Conservation (phyloP, 2,888 invertebrate genomes). For the Trachelus tabidus region DNA sequence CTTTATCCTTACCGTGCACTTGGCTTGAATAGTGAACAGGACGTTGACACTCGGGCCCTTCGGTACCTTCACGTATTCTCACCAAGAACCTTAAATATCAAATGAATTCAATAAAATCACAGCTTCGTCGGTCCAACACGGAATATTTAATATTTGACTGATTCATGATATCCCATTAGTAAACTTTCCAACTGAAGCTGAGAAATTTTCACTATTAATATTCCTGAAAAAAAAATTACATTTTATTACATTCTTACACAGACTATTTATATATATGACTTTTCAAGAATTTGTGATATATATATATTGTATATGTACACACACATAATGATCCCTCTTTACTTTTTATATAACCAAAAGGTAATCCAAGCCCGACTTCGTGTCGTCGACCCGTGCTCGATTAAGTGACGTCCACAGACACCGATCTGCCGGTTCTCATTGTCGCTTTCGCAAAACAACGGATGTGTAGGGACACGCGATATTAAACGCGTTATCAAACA, state of each 20-base stretch:
- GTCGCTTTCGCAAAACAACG: slow-evolving; percentile 39
- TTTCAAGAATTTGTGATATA: no score
- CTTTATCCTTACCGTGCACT: slow-evolving; percentile 42
- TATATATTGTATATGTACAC: no score
- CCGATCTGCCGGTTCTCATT: background rate
- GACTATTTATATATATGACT: no score
- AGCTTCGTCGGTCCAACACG: no score
- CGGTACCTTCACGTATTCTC: background rate
- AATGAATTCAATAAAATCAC: background rate
- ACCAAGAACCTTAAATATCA: background rate
- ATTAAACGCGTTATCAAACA: slow-evolving; percentile 40
- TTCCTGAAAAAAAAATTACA: no score
- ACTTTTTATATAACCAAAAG: background rate
- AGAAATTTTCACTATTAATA: no score
- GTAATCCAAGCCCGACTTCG: background rate
- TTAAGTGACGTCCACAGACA: background rate
- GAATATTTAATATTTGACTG: background rate
- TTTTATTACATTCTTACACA: no score
- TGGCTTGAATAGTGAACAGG: slow-evolving; percentile 62
- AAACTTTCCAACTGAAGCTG: no score
- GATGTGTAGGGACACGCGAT: slow-evolving; percentile 53
- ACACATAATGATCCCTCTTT: background rate
- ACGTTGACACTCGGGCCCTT: slow-evolving; percentile 54
- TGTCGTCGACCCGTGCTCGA: background rate
- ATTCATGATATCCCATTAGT: background rate